Percentiles rank a stretch among this genome's conserved stretches.
phyloP scores from a whole-genome alignment of 2,113 vertebrate species.

The Cavia aperea region DNA sequence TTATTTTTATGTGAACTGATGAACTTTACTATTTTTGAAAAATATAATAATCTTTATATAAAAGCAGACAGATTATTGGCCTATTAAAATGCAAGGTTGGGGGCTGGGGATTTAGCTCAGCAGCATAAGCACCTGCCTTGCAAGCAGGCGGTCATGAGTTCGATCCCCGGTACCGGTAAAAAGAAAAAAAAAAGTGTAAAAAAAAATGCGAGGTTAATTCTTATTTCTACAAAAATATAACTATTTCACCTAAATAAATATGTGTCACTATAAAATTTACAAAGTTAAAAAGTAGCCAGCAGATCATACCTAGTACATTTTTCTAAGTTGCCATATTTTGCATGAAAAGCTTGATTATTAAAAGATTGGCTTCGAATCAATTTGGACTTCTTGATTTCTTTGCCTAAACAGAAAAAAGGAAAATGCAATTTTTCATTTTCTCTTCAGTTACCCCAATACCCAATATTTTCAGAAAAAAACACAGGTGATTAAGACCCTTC shows the following conservation, averaged over 20 bases:
- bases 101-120: no score
- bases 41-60: background rate
- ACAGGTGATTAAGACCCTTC: background rate
- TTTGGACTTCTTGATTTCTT: conserved; percentile 92
- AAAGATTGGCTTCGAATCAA: conserved; percentile 92
- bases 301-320: conserved; percentile 83
- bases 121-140: no score
- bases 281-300: conserved; percentile 32
- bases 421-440: conserved; percentile 3
- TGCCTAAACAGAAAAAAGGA: conserved; percentile 77
- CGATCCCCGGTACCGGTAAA: no score
- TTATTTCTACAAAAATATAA: background rate
- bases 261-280: background rate
- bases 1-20: background rate
- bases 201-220: conserved; percentile 14
- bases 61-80: background rate
- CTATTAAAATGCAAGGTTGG: background rate
- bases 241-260: conserved; percentile 14
- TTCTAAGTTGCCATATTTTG: conserved; percentile 86
- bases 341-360: conserved; percentile 86
- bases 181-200: no score
- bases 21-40: background rate
- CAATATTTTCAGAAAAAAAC: background rate
- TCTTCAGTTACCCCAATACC: background rate
- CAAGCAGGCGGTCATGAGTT: no score